Conservation (phyloP, 2,888 invertebrate species). For the Drosophila kambysellisi region DNA sequence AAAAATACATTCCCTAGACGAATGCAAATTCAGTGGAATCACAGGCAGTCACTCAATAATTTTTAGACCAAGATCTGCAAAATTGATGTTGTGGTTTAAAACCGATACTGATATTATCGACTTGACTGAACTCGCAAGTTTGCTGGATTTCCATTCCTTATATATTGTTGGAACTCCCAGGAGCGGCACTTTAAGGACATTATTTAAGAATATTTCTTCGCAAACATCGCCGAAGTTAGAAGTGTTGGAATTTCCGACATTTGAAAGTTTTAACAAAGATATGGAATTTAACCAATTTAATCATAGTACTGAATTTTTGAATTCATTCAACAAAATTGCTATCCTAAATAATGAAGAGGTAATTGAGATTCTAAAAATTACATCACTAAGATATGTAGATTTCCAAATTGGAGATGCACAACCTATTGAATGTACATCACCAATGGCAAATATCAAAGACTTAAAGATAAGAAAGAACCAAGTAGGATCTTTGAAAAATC, state of each 20-base stretch:
- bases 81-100: neutral
- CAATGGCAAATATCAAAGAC: neutral
- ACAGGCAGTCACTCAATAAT: neutral
- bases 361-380: neutral
- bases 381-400: neutral
- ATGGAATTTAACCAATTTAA: neutral
- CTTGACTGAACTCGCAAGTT: neutral
- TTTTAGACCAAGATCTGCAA: neutral
- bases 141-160: neutral
- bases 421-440: neutral
- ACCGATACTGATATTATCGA: neutral
- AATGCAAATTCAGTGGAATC: neutral
- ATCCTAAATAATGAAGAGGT: constrained; percentile 4
- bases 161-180: neutral
- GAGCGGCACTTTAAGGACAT: neutral
- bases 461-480: neutral
- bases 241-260: neutral
- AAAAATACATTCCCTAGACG: neutral
- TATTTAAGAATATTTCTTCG: neutral
- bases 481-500: constrained; percentile 1
- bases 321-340: neutral
- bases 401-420: neutral
- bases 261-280: neutral
- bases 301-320: neutral
- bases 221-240: neutral